phyloP scores from a whole-genome alignment of 2,113 vertebrate species.

The Leptodactylus fuscus region DNA sequence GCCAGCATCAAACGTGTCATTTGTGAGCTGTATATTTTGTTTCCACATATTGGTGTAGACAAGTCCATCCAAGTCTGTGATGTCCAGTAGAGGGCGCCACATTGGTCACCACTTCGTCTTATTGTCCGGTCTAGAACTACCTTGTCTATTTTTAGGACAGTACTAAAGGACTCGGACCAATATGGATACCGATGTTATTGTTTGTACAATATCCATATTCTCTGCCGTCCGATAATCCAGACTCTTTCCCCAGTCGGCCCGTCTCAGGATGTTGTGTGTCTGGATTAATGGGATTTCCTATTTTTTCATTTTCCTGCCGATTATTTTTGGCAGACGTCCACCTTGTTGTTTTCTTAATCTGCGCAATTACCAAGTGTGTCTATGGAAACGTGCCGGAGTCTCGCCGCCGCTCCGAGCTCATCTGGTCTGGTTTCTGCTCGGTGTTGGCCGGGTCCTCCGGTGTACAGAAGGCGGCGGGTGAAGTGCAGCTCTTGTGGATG shows the following conservation, averaged over 20 bases:
- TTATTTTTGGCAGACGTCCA: background rate
- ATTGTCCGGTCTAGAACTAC: too few relatives aligned
- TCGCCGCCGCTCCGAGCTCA: background rate
- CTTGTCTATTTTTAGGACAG: too few relatives aligned
- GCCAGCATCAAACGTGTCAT: too few relatives aligned
- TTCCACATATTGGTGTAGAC: too few relatives aligned
- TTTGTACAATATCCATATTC: too few relatives aligned
- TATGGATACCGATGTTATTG: too few relatives aligned
- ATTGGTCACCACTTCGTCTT: too few relatives aligned
- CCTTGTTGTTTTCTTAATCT: background rate
- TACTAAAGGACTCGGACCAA: too few relatives aligned
- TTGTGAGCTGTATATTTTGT: too few relatives aligned
- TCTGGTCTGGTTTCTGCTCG: background rate
- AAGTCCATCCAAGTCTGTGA: too few relatives aligned
- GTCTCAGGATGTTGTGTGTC: too few relatives aligned
- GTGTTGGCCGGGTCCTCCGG: background rate
- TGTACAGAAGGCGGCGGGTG: background rate
- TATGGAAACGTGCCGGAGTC: background rate
- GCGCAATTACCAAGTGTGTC: background rate
- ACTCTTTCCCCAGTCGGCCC: background rate
- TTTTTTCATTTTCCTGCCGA: background rate
- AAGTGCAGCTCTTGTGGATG: background rate
- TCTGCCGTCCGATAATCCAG: background rate
- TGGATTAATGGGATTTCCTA: background rate
- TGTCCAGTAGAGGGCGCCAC: too few relatives aligned